phyloP scores from a whole-genome alignment of 2,888 invertebrate species.

The Adelphocoris suturalis region DNA sequence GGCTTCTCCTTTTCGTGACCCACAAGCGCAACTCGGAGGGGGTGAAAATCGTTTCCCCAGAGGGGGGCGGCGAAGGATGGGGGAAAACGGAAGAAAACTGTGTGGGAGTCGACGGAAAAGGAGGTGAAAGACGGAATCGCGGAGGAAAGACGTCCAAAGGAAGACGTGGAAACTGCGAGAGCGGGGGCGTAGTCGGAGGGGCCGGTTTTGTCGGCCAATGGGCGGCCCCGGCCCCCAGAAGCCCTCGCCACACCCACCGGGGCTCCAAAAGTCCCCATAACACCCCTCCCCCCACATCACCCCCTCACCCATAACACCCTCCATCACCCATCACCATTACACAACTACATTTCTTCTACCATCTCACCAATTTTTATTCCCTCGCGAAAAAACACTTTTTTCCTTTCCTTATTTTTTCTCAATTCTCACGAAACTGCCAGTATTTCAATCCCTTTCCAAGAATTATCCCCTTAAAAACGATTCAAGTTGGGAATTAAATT shows the following conservation, averaged over 20 bases:
- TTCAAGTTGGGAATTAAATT: no score
- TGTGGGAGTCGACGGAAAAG: not conserved
- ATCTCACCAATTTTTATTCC: not conserved
- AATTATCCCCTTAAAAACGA: no score
- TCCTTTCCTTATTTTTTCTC: not conserved
- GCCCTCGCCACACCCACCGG: constrained; percentile 50
- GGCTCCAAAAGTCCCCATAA: not conserved
- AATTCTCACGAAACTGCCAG: no score
- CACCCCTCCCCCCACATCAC: not conserved
- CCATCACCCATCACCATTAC: not conserved
- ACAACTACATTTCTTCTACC: not conserved
- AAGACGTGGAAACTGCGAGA: constrained; percentile 22
- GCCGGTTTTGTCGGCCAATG: constrained; percentile 47
- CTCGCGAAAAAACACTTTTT: not conserved
- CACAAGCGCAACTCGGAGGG: no score
- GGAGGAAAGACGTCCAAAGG: constrained; percentile 20
- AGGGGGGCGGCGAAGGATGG: not conserved
- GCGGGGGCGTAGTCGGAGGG: constrained; percentile 22
- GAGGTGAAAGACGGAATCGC: constrained; percentile 6
- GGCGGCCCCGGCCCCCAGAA: constrained; percentile 25
- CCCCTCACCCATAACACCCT: not conserved
- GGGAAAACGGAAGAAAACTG: constrained; percentile 1
- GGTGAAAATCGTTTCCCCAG: not conserved
- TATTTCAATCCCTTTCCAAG: no score
- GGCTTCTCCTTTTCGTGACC: not conserved